Base-by-base conservation (phyloP, 2,797 vertebrate species). In the Melanotaenia boesemani region DNA sequence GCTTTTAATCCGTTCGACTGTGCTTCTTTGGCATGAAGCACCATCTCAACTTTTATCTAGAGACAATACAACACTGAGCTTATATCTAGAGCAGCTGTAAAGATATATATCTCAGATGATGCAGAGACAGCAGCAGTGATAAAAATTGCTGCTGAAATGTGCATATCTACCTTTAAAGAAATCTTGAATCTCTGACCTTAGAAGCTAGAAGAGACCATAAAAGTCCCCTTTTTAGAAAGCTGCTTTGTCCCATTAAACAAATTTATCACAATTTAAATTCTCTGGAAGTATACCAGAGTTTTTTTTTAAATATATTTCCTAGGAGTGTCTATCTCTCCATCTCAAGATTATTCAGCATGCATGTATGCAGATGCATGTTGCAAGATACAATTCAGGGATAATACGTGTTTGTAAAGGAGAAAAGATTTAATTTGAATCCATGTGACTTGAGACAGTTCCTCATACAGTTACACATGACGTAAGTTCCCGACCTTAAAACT, bases 1-100 rank as follows among this genome's bases (percentile, higher is more conserved):
- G 79, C 80, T 84, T 70, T 77, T 52, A 67, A 64, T 48, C 36
- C 44, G 34, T 76, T 85, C 77, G 68, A 71, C 69, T 60, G 70
- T 63, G 79, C 67, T 80, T 71, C 63, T 79, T 48, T 64, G 44
- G 59, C 58, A 68, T 60, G 63, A 72, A 71, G 67, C 66, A 72
- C 70, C 62, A 67, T 54, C 68, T 74, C 57, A 61, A 75, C 67
- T 78, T 66, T 37, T 77, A 86, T 80, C 70, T 46, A 41, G 73
- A 56, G 54, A 66, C 18, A 5, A 57, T 54, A 76, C 39, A 62
- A 60, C 48, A 75, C 58, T 62, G 32, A 78, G 71, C 64, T 73
- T 65, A 39, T 34, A 68, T 70, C 63, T 50, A 74, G 34, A 32
- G 50, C 58, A 44, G 44, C 34, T 36, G 9, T 74, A 66, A 24